These are phyloP conservation scores for Dorcus parallelipipedus DNA, from an alignment of 2,888 invertebrate species.

Conservation along the genomic window DNA sequence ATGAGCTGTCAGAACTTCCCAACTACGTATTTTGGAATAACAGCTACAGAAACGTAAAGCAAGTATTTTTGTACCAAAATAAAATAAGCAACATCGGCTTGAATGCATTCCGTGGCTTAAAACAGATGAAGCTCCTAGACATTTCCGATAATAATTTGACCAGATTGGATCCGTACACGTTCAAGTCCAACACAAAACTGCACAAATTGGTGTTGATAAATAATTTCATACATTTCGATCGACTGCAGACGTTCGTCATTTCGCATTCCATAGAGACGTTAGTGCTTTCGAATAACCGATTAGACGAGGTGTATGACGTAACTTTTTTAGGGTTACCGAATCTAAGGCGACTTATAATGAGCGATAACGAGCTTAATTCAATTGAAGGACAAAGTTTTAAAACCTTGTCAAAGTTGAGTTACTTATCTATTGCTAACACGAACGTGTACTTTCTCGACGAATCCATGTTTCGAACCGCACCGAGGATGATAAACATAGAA, in stretches of 20 bases:
- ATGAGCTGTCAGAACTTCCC: conserved; percentile 34
- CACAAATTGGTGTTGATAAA: conserved; percentile 39
- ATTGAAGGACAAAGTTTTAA: conserved; percentile 40
- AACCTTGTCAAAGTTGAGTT: conserved; percentile 37
- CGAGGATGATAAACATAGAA: conserved; percentile 40
- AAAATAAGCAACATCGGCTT: conserved; percentile 34
- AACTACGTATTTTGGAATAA: conserved; percentile 37
- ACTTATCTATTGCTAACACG: conserved; percentile 43
- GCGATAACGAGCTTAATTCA: conserved; percentile 36
- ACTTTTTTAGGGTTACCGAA: conserved; percentile 42
- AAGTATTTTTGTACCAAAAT: conserved; percentile 40
- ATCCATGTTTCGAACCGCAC: conserved; percentile 41
- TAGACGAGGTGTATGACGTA: conserved; percentile 41
- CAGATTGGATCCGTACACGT: conserved; percentile 37
- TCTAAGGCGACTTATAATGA: conserved; percentile 39
- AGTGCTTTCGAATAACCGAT: conserved; percentile 39
- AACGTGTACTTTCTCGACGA: conserved; percentile 39
- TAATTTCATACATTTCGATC: conserved; percentile 38
- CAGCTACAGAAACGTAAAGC: conserved; percentile 35
- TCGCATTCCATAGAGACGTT: conserved; percentile 40
- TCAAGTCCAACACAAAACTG: conserved; percentile 37
- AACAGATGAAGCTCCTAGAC: conserved; percentile 36
- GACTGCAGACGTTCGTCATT: conserved; percentile 37
- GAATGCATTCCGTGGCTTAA: conserved; percentile 39
- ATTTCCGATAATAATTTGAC: conserved; percentile 42